Evolutionary conservation across 2,113 vertebrate genomes (phyloP).

Genomic region (Gulo gulo): DNA sequence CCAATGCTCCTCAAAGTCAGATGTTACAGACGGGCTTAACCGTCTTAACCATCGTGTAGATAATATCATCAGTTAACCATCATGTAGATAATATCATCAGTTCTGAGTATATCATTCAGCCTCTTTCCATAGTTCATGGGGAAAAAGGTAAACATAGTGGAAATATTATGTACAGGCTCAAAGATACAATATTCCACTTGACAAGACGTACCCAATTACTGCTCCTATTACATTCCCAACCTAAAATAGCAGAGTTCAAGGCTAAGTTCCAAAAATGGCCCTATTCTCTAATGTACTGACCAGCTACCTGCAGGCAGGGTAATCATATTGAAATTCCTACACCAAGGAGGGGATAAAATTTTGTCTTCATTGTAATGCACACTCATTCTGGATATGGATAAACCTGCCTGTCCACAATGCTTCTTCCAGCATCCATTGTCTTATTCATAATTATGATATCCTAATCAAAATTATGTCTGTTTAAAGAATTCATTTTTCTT

Average conservation of each 20-base stretch:
- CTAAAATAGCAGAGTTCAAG: neutral
- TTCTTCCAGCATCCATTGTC: neutral
- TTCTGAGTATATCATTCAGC: neutral
- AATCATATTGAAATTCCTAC: neutral
- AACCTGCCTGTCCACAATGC: neutral
- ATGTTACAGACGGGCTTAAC: neutral
- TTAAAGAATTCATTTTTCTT: neutral
- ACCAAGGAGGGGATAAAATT: neutral
- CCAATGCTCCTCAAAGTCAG: accelerated
- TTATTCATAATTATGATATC: neutral
- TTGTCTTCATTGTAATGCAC: neutral
- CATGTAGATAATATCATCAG: neutral
- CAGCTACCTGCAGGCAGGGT: neutral
- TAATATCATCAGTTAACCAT: neutral
- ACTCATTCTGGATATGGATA: neutral
- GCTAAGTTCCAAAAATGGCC: neutral
- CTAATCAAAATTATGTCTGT: neutral
- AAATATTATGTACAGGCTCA: neutral
- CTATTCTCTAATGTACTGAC: neutral
- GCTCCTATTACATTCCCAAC: neutral
- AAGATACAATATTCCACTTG: neutral
- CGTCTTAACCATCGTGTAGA: neutral
- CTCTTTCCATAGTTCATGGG: neutral
- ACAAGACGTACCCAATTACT: neutral
- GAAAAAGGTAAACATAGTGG: neutral